Evolutionary conservation across 2,888 invertebrate genomes (phyloP).

Genomic region (Chrysotoxum bicinctum): DNA sequence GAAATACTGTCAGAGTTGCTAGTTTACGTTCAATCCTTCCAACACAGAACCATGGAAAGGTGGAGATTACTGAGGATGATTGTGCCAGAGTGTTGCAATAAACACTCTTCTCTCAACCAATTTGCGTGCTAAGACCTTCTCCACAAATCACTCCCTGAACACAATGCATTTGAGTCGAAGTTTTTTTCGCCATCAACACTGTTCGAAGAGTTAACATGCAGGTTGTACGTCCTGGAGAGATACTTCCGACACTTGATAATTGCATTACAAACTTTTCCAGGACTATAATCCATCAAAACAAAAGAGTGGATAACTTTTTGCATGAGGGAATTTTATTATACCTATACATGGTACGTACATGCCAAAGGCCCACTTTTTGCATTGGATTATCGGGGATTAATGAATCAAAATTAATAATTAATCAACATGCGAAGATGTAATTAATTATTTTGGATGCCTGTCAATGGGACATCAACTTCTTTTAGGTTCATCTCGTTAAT

Average conservation of each 20-base stretch:
- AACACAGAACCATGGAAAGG: neutral
- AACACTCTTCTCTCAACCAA: constrained; percentile 34
- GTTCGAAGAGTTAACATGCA: constrained; percentile 28
- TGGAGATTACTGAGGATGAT: constrained; percentile 37
- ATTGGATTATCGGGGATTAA: constrained; percentile 29
- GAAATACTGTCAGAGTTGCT: constrained; percentile 26
- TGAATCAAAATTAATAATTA: constrained; percentile 63
- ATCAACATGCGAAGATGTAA: constrained; percentile 70
- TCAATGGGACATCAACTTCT: constrained; percentile 61
- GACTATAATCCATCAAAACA: constrained; percentile 66
- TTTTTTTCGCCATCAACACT: constrained; percentile 10
- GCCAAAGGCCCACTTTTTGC: constrained; percentile 7
- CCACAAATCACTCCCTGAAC: constrained; percentile 26
- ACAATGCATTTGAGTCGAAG: neutral
- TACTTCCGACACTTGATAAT: constrained; percentile 72
- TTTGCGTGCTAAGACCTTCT: constrained; percentile 57
- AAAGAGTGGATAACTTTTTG: constrained; percentile 21
- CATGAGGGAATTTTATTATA: constrained; percentile 4
- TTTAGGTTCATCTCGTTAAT: neutral
- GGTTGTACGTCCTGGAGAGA: constrained; percentile 13
- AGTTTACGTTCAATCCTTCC: neutral
- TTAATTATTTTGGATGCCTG: constrained; percentile 68
- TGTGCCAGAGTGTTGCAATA: constrained; percentile 62
- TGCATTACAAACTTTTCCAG: constrained; percentile 65
- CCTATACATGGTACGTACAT: neutral